Conservation (phyloP, 2,113 vertebrate genomes). For the Prunella fulvescens region DNA sequence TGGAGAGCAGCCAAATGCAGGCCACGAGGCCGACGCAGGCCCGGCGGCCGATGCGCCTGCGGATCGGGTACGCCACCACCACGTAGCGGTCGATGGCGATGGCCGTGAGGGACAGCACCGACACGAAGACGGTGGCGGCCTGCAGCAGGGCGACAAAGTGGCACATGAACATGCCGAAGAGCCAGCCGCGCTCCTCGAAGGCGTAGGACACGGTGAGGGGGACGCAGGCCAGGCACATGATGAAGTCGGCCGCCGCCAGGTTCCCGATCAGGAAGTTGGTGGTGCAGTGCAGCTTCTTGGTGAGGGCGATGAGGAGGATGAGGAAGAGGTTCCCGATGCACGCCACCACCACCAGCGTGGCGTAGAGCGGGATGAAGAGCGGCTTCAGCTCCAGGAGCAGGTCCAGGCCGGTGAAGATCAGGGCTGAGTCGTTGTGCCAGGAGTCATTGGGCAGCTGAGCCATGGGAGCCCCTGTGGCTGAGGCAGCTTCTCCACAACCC, state of each 20-base stretch:
- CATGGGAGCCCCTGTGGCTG: neutral
- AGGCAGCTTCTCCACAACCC: neutral
- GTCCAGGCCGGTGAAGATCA: conserved; percentile 77
- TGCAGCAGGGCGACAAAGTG: conserved; percentile 83
- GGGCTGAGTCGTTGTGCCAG: conserved; percentile 11
- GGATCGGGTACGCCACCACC: conserved; percentile 83
- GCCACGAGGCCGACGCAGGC: conserved; percentile 75
- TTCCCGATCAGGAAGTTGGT: conserved; percentile 88
- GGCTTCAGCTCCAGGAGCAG: conserved; percentile 79
- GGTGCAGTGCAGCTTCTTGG: conserved; percentile 85
- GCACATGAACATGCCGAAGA: conserved; percentile 83
- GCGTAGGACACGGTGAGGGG: conserved; percentile 84
- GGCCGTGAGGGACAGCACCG: conserved; percentile 84
- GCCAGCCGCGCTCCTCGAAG: conserved; percentile 82
- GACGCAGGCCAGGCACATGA: conserved; percentile 86
- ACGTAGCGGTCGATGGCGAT: conserved; percentile 85
- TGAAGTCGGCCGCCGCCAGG: conserved; percentile 79
- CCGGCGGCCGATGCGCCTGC: conserved; percentile 69
- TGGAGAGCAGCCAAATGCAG: conserved; percentile 79
- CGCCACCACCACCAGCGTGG: conserved; percentile 75
- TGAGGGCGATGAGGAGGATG: conserved; percentile 80
- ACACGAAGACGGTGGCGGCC: conserved; percentile 78
- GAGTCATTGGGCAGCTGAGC: conserved; percentile 33
- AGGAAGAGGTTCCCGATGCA: conserved; percentile 82
- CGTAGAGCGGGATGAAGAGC: conserved; percentile 83